A percentile compares a stretch with the other conserved stretches of the same genome.
Evolutionary conservation across 1,140 invertebrate species (phyloP).

Genomic region (Maniola jurtina): DNA sequence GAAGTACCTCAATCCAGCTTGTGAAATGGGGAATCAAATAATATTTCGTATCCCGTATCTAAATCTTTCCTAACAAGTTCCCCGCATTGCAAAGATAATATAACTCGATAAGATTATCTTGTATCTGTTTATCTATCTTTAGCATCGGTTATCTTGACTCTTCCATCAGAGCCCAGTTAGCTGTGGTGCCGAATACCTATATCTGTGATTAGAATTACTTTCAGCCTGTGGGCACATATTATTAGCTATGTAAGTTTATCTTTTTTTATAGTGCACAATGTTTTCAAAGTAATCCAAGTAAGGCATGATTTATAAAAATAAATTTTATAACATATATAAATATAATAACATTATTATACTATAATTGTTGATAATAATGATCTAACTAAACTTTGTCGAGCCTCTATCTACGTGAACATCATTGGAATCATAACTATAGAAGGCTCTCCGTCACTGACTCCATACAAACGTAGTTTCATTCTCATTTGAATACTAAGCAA

Average conservation of each 20-base stretch:
- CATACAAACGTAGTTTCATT: too few species aligned
- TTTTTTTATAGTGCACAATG: background rate
- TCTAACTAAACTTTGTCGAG: too few species aligned
- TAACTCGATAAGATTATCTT: background rate
- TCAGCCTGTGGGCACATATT: background rate
- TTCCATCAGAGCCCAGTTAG: background rate
- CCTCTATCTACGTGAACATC: too few species aligned
- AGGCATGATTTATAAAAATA: too few species aligned
- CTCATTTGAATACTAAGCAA: too few species aligned
- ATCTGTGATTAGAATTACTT: background rate
- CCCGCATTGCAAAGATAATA: background rate
- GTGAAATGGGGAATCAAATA: background rate
- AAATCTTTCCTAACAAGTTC: background rate
- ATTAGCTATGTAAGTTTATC: constrained; percentile 7
- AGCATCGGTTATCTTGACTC: background rate
- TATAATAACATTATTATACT: too few species aligned
- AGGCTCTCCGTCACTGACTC: too few species aligned
- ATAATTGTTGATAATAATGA: too few species aligned
- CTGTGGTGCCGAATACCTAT: background rate
- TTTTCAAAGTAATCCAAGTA: too few species aligned
- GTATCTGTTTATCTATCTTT: background rate
- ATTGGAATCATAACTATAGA: too few species aligned
- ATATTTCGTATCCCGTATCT: background rate
- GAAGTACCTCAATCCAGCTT: too few species aligned
- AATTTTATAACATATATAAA: too few species aligned